A percentile compares a stretch with the other conserved stretches of the same genome.
Evolutionary conservation across 2,113 vertebrate species (phyloP).

Genomic region (Siniperca chuatsi): DNA sequence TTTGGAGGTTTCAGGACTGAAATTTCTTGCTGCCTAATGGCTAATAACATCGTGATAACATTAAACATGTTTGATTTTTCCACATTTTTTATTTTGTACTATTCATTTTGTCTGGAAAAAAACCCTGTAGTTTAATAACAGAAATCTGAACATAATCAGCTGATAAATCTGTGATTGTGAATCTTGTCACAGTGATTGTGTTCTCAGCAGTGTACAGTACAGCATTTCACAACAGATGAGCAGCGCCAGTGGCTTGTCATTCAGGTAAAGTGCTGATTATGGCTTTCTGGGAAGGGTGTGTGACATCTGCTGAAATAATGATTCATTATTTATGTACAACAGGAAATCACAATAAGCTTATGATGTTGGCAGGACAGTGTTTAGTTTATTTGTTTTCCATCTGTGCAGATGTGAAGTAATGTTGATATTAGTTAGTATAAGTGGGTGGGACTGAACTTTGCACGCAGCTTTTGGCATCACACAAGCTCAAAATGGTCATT

Average conservation of each 20-base stretch:
- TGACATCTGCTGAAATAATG: neutral
- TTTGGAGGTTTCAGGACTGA: no score
- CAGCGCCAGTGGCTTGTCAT: neutral
- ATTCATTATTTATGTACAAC: neutral
- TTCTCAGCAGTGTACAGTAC: neutral
- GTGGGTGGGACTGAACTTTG: neutral
- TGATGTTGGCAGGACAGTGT: neutral
- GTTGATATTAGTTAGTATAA: neutral
- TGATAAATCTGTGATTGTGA: neutral
- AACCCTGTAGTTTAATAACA: neutral
- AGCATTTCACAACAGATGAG: neutral
- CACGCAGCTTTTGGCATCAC: neutral
- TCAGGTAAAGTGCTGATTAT: constrained; percentile 16
- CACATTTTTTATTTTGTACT: neutral
- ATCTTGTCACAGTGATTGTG: neutral
- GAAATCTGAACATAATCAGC: neutral
- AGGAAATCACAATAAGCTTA: neutral
- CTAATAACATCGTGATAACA: no score
- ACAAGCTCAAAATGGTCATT: neutral
- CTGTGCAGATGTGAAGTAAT: neutral
- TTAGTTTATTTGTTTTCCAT: constrained; percentile 14
- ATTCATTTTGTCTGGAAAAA: neutral
- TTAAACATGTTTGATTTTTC: neutral
- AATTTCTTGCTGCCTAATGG: neutral
- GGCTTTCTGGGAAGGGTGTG: constrained; percentile 32